Base-by-base conservation (phyloP, 2,113 vertebrate species). In the Zeus faber region DNA sequence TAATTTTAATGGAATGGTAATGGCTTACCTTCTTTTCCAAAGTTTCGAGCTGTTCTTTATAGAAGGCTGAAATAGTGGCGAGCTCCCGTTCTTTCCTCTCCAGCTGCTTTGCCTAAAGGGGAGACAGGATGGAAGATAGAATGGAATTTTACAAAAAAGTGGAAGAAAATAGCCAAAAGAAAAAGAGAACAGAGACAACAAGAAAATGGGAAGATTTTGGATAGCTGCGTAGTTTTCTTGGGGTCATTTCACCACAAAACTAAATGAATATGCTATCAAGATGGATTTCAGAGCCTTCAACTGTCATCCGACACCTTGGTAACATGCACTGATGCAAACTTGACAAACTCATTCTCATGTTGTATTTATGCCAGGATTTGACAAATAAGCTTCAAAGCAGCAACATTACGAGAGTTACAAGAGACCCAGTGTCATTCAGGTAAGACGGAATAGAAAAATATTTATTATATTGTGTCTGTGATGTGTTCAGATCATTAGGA, bases 1-100 rank as follows among this genome's bases (percentile, higher is more conserved):
- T n/a, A n/a, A n/a, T n/a, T n/a, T n/a, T n/a, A n/a, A n/a, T n/a
- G n/a, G n/a, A n/a, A n/a, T n/a, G n/a, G n/a, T n/a, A n/a, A n/a
- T n/a, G n/a, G n/a, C 80, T 77, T 77, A 98, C 96, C 92, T 94
- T 97, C 76, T 72, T 93, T 79, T 97, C 95, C 52, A 96, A 87
- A 61, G 62, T 83, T 29, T 85, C 85, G 74, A 96, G 67, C 72
- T 97, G 95, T 52, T 96, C 93, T 62, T 92, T 93, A 44, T 90
- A 96, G 85, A 96, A 94, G 55, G 66, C 50, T 3, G 92, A 89
- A 9, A 89, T 83, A 49, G 54, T 71, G 37, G 81, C 79, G 62
- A 97, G 49, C 69, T 96, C 93, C 4, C 83, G 74, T 51, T 97
- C 92, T 67, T 87, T 92, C 47, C 58, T 86, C 57, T 91, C 87